Base-by-base conservation (phyloP, 64 coral and sea anemone species). In the Actinia equina region DNA sequence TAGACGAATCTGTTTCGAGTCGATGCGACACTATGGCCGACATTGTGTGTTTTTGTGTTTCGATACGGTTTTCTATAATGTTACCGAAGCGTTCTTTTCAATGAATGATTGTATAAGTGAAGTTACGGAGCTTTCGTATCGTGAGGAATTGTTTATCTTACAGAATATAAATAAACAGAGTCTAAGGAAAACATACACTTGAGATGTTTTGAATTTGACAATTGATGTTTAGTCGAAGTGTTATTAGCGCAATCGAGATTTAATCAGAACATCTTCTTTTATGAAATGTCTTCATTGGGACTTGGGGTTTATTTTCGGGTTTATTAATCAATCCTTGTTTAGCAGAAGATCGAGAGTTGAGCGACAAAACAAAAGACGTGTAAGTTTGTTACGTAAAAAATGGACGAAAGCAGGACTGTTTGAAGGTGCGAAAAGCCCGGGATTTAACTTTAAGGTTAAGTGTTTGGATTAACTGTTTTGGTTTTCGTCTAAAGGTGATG, bases 191-290 rank as follows among this genome's bases (percentile, higher is more conserved):
- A 81, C 78, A 81, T 52, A 44, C 78, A 81, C 78, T 81, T n/a
- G 18, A 81, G 49, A 81, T 81, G 44, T 49, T 81, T 81, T 81
- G 78, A 37, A 22, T 52, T 81, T 0, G 78, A 52, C n/a, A 81
- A 81, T 81, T 81, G 78, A 81, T 81, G 78, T 81, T 81, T 49
- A 81, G 78, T 49, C 78, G 78, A 44, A 52, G 78, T 81, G 15
- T 81, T 74, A 74, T 74, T 74, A 74, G 69, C 23, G 25, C 26
- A 74, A 74, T 74, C 69, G 23, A 74, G 69, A 74, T 74, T 30
- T 74, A 74, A 74, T 74, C 69, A 74, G 69, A 30, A 57, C 55
- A 16, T 57, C 9, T 27, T 25, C n/a, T 41, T 2, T 11, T 74
- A 25, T 41, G 14, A 74, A 74, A 74, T 41, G 26, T 30, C 69